These are phyloP conservation scores for Carlito syrichta DNA, from an alignment of 2,113 vertebrate species.

Conservation along the genomic window DNA sequence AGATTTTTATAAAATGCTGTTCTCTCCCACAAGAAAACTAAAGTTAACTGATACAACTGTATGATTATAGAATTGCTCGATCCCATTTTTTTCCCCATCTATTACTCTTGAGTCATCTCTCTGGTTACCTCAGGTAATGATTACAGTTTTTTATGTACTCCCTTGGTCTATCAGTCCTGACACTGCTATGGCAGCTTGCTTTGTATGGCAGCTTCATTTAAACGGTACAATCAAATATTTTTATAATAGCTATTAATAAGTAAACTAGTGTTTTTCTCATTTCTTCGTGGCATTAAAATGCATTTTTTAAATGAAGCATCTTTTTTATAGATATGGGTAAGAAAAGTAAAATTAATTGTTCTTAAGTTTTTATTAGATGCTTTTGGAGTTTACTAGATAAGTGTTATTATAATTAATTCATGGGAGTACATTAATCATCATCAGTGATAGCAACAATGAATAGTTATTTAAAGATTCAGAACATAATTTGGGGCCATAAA, in stretches of 20 bases:
- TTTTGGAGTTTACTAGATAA: not conserved
- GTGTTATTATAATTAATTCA: not conserved
- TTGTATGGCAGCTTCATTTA: not conserved
- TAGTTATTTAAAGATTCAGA: conserved; percentile 21
- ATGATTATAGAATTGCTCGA: not conserved
- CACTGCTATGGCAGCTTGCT: not conserved
- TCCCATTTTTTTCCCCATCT: not conserved
- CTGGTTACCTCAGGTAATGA: not conserved
- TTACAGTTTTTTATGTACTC: not conserved
- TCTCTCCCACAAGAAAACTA: not conserved
- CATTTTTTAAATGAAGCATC: not conserved
- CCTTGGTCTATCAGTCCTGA: not conserved
- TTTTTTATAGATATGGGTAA: not conserved
- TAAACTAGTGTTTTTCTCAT: not conserved
- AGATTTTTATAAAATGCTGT: not conserved
- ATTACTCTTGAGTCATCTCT: not conserved
- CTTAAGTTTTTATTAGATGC: not conserved
- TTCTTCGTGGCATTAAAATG: not conserved
- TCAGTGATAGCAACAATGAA: not conserved
- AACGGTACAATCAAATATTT: not conserved
- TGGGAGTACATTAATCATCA: not conserved
- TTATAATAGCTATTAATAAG: not conserved
- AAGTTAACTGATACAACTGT: not conserved
- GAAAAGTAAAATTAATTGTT: not conserved
- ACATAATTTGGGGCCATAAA: not conserved